Evolutionary conservation across 2,113 vertebrate genomes (phyloP), one percentile per base, ranked within the genome.

Genomic region (Lates calcarifer): DNA sequence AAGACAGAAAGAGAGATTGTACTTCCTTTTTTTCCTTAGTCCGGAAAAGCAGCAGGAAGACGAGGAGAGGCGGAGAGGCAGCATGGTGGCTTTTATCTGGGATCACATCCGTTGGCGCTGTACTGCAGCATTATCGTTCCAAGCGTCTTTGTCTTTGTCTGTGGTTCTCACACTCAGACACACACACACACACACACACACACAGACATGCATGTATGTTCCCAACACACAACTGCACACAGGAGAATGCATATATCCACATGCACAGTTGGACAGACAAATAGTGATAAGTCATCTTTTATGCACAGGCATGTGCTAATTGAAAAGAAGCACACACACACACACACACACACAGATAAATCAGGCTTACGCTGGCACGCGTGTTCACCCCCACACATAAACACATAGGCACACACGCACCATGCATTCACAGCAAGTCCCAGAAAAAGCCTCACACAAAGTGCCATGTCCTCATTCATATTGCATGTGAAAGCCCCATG

Each of bases 1-100:
- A 65, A 71, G 82, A 60, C 61, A 31, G 74, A 70, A 73, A 79
- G 65, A 73, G 56, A 53, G 72, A 81, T 84, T 68, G 76, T 72
- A 64, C 84, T 81, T 87, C 69, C 81, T 17, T 64, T 77, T 77
- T 83, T 75, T 51, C 6, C 33, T 63, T 11, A 43, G 70, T 82
- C 85, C 64, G 81, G 84, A 85, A 90, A 78, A 87, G 89, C 80
- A 84, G 82, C 87, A 89, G 85, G 90, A 90, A 84, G 83, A 65
- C 9, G 66, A 75, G 62, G 82, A 78, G 75, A 75, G 66, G 55
- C 35, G 35, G 73, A 68, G 84, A 74, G 73, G 74, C 74, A 61
- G 62, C 22, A 85, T 62, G 75, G 82, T 88, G 87, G 81, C 86
- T 91, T 90, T 88, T 85, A 91, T 92, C 89, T 84, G 78, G 82